A percentile compares a stretch with the other conserved stretches of the same genome.
Conservation (phyloP, 1,140 invertebrate genomes). For the Drosophila albomicans region DNA sequence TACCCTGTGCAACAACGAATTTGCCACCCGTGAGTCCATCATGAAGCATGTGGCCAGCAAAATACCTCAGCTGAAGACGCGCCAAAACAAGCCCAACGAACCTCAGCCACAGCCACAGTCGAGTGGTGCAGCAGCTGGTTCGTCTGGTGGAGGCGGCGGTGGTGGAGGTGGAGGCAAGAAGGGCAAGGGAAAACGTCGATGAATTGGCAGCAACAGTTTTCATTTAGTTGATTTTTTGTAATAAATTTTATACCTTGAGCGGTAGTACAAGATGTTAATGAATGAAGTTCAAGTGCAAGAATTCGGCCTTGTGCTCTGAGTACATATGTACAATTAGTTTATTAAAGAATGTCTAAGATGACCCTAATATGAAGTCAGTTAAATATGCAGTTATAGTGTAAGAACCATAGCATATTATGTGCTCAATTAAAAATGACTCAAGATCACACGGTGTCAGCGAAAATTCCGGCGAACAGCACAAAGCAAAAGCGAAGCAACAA, state of each 20-base stretch:
- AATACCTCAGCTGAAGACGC: slow-evolving; percentile 96
- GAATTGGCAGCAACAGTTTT: slow-evolving; percentile 41
- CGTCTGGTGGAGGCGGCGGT: slow-evolving; percentile 40
- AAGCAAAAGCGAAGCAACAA: slow-evolving; percentile 42
- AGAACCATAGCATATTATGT: slow-evolving; percentile 36
- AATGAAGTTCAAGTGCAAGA: slow-evolving; percentile 71
- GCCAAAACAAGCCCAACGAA: slow-evolving; percentile 84
- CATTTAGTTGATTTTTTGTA: slow-evolving; percentile 64
- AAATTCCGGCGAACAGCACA: slow-evolving; percentile 62
- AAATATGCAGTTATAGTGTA: slow-evolving; percentile 21
- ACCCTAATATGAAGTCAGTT: slow-evolving; percentile 57
- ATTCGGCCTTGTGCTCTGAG: slow-evolving; percentile 52
- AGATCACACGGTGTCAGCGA: slow-evolving; percentile 73
- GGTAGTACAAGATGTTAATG: slow-evolving; percentile 34
- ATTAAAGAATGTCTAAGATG: slow-evolving; percentile 47
- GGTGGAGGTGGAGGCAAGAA: slow-evolving; percentile 73
- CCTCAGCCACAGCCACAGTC: slow-evolving; percentile 60
- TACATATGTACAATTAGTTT: slow-evolving; percentile 15
- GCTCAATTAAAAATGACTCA: slow-evolving; percentile 72
- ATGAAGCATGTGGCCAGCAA: slow-evolving; percentile 92
- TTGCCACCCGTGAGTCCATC: slow-evolving; percentile 91
- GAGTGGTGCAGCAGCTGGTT: slow-evolving; percentile 44
- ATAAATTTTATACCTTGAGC: slow-evolving; percentile 54
- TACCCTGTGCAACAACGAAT: slow-evolving; percentile 89
- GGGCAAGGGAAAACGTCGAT: slow-evolving; percentile 83